Percentiles rank a stretch among this genome's conserved stretches.
These are phyloP conservation scores for Platanista minor DNA, from an alignment of 2,113 vertebrate genomes.

Conservation along the genomic window DNA sequence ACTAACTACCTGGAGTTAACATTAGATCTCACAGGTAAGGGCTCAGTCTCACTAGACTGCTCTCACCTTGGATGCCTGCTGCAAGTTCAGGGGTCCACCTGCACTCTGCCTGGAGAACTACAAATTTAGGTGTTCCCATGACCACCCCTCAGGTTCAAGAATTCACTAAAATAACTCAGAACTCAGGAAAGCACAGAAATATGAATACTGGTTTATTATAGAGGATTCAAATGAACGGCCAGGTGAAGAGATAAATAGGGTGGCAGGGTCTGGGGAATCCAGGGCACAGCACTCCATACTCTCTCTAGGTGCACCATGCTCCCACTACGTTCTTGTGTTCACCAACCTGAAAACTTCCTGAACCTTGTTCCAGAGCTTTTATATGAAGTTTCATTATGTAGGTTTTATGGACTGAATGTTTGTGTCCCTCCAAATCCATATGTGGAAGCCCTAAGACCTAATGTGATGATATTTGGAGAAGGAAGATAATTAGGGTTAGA, in stretches of 20 bases:
- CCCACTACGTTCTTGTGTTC: neutral
- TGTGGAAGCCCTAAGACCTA: neutral
- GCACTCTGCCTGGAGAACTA: neutral
- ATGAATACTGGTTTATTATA: neutral
- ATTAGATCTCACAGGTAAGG: neutral
- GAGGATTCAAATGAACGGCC: neutral
- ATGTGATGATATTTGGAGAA: neutral
- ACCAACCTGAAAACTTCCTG: neutral
- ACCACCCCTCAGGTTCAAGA: neutral
- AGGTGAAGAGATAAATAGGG: neutral
- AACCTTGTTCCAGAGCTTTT: neutral
- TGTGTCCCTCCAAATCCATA: neutral
- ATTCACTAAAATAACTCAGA: neutral
- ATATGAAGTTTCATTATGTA: neutral
- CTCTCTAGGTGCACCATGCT: neutral
- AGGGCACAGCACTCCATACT: neutral
- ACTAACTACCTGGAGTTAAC: neutral
- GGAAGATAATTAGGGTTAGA: neutral
- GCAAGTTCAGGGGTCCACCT: neutral
- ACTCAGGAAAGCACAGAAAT: neutral
- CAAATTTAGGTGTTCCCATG: neutral
- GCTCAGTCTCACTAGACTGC: neutral
- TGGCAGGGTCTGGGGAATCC: neutral
- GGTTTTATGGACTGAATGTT: neutral
- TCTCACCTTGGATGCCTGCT: neutral